Base-by-base conservation (phyloP, 2,113 vertebrate species). In the Pterophyllum scalare region DNA sequence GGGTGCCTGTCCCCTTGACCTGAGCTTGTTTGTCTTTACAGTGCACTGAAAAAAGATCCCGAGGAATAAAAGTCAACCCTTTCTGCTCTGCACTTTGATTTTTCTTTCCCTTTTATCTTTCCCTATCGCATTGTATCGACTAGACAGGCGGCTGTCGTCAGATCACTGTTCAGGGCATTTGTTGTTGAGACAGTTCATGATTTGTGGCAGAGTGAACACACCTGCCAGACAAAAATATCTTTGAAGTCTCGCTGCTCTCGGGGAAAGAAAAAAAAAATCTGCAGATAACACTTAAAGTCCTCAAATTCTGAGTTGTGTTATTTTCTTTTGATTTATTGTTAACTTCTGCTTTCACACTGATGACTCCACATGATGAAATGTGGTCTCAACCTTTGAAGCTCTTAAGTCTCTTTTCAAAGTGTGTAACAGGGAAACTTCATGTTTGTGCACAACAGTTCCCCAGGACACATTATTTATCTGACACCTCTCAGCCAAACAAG, bases 191-290 rank as follows among this genome's bases (percentile, higher is more conserved):
- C 75, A 76, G 64, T 62, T 86, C 2, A 40, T 75, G 59, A 82
- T 54, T 81, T 83, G 22, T 74, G 79, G 61, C 82, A 83, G 76
- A 83, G 38, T 79, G 64, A 75, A 85, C 60, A 57, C 64, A 81
- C 78, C 57, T 90, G 84, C 52, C 79, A 78, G 62, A 79, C 14
- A 10, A 75, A 85, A 79, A 85, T 61, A 80, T 58, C 58, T 88
- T 81, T 88, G 28, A 79, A 84, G 72, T 79, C 26, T 15, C 8
- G 19, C 40, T 83, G 17, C 76, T 77, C 17, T 52, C 35, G 70
- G 35, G n/a, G 33, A 19, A 24, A 24, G 70, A n/a, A 77, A 80
- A 38, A 59, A 80, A 15, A 54, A 33, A 33, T 31, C 24, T 61
- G 52, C 11, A 1, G 61, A 78, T 80, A 75, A 52, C 57, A 72